phyloP scores from a whole-genome alignment of 2,113 vertebrate genomes.

The Mus musculus region GRCm39 chr1:60228501-60229000 shows the following conservation, averaged over 20 bases:
- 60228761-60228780: neutral
- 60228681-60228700: neutral
- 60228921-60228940: slow-evolving; percentile 24
- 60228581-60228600: neutral
- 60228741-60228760: slow-evolving; percentile 38
- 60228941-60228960: neutral
- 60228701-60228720: neutral
- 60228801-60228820: neutral
- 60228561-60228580: slow-evolving; percentile 10
- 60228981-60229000: slow-evolving; percentile 41
- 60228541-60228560: slow-evolving; percentile 4
- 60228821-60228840: slow-evolving; percentile 27
- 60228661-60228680: neutral
- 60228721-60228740: slow-evolving; percentile 1
- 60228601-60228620: neutral
- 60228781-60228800: neutral
- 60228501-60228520: slow-evolving; percentile 29
- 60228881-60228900: slow-evolving; percentile 29
- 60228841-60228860: neutral
- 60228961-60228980: neutral
- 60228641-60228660: slow-evolving; percentile 28
- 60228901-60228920: neutral
- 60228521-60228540: neutral
- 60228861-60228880: neutral
- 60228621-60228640: neutral